These are phyloP conservation scores for Brachionus plicatilis DNA, from an alignment of 1,140 invertebrate genomes.

Conservation along the genomic window DNA sequence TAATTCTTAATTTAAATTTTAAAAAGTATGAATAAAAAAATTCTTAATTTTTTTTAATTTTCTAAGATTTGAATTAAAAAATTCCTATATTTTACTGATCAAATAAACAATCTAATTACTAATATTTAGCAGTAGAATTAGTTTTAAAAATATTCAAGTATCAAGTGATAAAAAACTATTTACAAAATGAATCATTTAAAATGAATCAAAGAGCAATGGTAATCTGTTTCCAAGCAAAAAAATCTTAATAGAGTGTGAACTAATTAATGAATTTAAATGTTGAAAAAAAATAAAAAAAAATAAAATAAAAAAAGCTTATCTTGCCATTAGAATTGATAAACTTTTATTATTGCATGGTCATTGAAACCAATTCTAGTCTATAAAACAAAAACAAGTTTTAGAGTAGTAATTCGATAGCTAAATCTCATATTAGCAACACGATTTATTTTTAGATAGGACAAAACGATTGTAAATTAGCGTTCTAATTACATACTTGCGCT, in stretches of 20 bases:
- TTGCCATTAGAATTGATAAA: neutral
- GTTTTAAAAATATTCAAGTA: neutral
- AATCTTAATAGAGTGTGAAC: neutral
- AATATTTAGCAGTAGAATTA: neutral
- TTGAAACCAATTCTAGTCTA: conserved; percentile 2
- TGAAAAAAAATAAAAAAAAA: neutral
- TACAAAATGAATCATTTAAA: neutral
- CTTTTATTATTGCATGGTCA: conserved; percentile 20
- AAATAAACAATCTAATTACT: neutral
- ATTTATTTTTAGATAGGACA: conserved; percentile 9
- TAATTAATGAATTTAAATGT: conserved; percentile 16
- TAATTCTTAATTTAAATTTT: too few species aligned
- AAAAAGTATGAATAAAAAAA: too few species aligned
- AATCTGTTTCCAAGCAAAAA: neutral
- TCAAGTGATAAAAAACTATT: neutral
- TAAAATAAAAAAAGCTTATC: neutral
- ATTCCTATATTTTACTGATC: neutral
- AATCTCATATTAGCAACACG: conserved; percentile 23
- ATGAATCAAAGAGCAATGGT: neutral
- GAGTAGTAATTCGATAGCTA: neutral
- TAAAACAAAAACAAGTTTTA: neutral
- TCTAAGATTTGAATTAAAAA: neutral
- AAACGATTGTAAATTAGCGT: conserved; percentile 15
- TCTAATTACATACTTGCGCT: neutral
- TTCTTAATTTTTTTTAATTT: too few species aligned